Evolutionary conservation across 2,113 vertebrate genomes (phyloP), one percentile per base, ranked within the genome.

Genomic region (Prionailurus viverrinus): DNA sequence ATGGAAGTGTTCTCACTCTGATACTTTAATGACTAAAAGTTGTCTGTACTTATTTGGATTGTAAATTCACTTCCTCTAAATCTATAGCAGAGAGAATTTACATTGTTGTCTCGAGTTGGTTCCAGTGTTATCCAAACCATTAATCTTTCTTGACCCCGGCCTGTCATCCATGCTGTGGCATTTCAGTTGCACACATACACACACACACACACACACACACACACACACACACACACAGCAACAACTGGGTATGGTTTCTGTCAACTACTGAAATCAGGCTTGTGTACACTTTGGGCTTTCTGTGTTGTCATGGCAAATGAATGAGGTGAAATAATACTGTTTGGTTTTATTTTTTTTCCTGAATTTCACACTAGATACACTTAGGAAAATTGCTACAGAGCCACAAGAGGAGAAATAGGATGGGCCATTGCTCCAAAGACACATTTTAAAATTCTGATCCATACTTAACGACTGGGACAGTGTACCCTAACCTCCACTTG

Each of bases 391-490:
- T 53, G 69, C 41, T 91, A 7, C 36, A 83, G 36, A 76, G 39
- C 15, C 29, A 82, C 33, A 71, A 65, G 33, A 78, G n/a, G 65
- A 89, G 41, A 92, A 84, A 55, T 58, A 65, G 16, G 48, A 48
- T 86, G n/a, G 10, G 6, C 23, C 25, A 7, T 23, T 89, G 3
- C 3, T 78, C 18, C 4, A 65, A 48, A 76, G 93, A 66, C 69
- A 81, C 4, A 25, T n/a, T 95, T 78, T 94, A 65, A 93, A 63
- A n/a, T 89, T 96, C 63, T 29, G 33, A 80, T 95, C 79, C 88
- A 10, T 69, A 12, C n/a, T 74, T 92, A 89, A 81, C n/a, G 36
- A 53, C 36, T 79, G 31, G 29, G 68, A 63, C 39, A 48, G 53
- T 66, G 36, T 39, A 71, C 31, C 78, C 80, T 31, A 71, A 16